Conservation (phyloP, 2,113 vertebrate genomes). For the Boulengeromyrus knoepffleri region DNA sequence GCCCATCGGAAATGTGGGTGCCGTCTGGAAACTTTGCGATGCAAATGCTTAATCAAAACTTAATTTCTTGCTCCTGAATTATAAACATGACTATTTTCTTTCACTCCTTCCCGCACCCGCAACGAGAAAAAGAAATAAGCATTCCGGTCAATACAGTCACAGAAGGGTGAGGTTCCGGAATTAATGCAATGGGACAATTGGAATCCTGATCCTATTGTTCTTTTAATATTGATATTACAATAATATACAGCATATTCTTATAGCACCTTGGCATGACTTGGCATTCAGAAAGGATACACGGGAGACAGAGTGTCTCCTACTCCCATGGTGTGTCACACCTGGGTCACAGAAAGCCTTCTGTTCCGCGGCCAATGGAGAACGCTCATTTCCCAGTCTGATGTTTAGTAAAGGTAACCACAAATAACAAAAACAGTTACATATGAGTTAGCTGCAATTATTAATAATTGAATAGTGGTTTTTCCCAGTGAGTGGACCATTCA, state of each 20-base stretch:
- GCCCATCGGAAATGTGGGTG: constrained; percentile 18
- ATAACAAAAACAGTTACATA: background rate
- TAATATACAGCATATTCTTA: background rate
- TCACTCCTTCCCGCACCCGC: background rate
- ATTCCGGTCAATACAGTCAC: background rate
- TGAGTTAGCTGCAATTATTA: background rate
- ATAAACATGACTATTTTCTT: constrained; percentile 28
- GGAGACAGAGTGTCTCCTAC: background rate
- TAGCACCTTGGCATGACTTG: background rate
- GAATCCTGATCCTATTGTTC: background rate
- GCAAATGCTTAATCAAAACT: constrained; percentile 35
- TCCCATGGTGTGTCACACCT: background rate
- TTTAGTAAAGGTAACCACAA: background rate
- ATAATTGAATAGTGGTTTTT: background rate
- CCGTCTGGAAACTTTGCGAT: constrained; percentile 26
- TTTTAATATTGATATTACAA: background rate
- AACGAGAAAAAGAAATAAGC: constrained; percentile 1
- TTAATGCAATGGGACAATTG: background rate
- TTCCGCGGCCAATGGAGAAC: background rate
- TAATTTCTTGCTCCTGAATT: constrained; percentile 31
- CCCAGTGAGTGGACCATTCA: background rate
- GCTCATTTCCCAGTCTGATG: background rate
- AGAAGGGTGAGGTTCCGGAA: background rate
- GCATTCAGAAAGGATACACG: background rate
- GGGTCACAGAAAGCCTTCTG: background rate